A percentile compares a stretch with the other conserved stretches of the same genome.
phyloP scores from a whole-genome alignment of 2,888 invertebrate species.

The Macrophya annulata region DNA sequence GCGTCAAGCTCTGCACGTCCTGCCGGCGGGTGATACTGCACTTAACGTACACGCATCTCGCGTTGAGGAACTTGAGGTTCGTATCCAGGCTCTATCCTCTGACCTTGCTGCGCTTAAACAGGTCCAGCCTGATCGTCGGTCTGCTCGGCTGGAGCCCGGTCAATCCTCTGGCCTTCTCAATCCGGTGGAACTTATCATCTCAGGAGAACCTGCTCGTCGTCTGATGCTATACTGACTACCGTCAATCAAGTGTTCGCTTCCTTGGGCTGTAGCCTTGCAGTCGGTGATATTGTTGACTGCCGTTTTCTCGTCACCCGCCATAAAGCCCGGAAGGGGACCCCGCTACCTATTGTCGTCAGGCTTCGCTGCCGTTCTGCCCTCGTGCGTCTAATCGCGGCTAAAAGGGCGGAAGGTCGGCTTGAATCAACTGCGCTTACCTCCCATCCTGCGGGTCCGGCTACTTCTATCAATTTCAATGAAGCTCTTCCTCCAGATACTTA shows the following conservation, averaged over 20 bases:
- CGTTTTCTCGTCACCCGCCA: background rate
- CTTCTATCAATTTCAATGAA: constrained; percentile 3
- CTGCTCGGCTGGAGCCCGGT: background rate
- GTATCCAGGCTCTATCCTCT: background rate
- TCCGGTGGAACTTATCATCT: no score
- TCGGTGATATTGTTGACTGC: background rate
- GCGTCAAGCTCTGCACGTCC: no score
- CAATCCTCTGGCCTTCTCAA: background rate
- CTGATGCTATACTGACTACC: no score
- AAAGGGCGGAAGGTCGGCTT: background rate
- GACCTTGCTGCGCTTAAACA: background rate
- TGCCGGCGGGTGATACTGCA: no score
- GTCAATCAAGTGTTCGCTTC: no score
- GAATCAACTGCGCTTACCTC: background rate
- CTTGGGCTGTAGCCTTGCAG: background rate
- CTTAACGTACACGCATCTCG: background rate
- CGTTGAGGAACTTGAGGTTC: background rate
- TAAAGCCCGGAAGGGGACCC: background rate
- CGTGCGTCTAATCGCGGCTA: background rate
- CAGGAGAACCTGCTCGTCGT: no score
- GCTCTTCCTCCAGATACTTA: background rate
- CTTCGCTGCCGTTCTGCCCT: background rate
- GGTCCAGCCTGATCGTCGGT: background rate
- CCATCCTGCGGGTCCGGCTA: background rate
- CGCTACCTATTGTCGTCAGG: no score